A percentile compares a stretch with the other conserved stretches of the same genome.
Evolutionary conservation across 2,113 vertebrate species (phyloP).

Genomic region (Alces alces): DNA sequence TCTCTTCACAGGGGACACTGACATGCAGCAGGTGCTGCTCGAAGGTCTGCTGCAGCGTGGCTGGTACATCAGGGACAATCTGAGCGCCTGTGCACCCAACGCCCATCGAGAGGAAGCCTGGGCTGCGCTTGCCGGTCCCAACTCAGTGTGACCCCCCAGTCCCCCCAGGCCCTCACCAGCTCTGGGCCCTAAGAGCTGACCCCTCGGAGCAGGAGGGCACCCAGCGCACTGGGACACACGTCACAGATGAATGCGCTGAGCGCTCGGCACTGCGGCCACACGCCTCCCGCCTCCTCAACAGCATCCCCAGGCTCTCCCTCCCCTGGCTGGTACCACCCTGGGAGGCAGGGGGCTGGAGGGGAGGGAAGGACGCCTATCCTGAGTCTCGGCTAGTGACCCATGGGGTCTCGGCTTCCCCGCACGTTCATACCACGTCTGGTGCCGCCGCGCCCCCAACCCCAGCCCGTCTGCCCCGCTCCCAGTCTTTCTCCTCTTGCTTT

Average conservation of each 20-base stretch:
- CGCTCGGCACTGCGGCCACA: fast-evolving
- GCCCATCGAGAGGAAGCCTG: not conserved
- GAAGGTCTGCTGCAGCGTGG: not conserved
- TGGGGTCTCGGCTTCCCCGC: not conserved
- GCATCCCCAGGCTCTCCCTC: not conserved
- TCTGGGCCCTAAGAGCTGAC: not conserved
- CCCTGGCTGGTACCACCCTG: not conserved
- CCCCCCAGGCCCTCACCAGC: not conserved
- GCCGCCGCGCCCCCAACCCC: not conserved
- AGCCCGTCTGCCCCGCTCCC: fast-evolving
- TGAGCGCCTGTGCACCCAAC: not conserved
- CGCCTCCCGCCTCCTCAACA: not conserved
- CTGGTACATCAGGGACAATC: fast-evolving
- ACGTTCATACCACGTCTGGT: fast-evolving
- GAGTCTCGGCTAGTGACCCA: not conserved
- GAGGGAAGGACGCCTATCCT: not conserved
- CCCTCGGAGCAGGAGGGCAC: not conserved
- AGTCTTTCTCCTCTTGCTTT: not conserved
- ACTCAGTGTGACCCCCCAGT: not conserved
- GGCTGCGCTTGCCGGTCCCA: not conserved
- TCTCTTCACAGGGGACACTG: not conserved
- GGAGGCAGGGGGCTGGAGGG: not conserved
- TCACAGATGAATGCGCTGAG: not conserved
- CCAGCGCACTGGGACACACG: not conserved
- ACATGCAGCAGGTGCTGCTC: not conserved